Conservation (phyloP, 2,888 invertebrate species). For the Cantharis rufa region DNA sequence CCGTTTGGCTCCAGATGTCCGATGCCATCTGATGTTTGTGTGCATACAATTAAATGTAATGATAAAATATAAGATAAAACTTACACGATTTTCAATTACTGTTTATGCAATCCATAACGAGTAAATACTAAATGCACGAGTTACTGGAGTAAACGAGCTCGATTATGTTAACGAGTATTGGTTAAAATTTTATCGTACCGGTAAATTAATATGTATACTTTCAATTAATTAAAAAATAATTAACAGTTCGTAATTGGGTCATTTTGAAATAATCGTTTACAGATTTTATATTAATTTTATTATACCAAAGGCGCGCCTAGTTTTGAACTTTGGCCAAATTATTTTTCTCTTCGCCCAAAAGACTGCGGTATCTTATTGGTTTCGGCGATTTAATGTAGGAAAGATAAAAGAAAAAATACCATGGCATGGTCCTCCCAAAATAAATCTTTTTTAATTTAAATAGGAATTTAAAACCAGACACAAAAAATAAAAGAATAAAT, state of each 20-base stretch:
- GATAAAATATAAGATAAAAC: not conserved
- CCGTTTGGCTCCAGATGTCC: constrained; percentile 37
- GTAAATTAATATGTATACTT: not conserved
- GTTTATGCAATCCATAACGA: not conserved
- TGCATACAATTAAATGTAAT: constrained; percentile 12
- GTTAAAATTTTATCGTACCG: not conserved
- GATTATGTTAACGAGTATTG: not conserved
- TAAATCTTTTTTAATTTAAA: not conserved
- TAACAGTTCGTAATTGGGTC: not conserved
- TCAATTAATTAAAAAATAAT: not conserved
- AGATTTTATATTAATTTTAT: not conserved
- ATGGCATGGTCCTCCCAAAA: not conserved
- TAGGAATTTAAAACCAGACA: not conserved
- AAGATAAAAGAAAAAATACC: not conserved
- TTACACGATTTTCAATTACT: not conserved
- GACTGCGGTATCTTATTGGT: not conserved
- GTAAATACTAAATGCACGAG: not conserved
- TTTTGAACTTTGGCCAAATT: not conserved
- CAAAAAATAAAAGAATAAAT: not conserved
- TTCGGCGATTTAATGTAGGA: no score
- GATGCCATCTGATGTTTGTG: constrained; percentile 30
- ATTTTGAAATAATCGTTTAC: not conserved
- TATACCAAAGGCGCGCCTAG: not conserved
- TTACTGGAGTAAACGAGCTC: not conserved
- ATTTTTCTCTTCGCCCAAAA: not conserved